Evolutionary conservation across 2,113 vertebrate species (phyloP).

Genomic region (crab-eating macaque (Macaca fascicularis)): DNA sequence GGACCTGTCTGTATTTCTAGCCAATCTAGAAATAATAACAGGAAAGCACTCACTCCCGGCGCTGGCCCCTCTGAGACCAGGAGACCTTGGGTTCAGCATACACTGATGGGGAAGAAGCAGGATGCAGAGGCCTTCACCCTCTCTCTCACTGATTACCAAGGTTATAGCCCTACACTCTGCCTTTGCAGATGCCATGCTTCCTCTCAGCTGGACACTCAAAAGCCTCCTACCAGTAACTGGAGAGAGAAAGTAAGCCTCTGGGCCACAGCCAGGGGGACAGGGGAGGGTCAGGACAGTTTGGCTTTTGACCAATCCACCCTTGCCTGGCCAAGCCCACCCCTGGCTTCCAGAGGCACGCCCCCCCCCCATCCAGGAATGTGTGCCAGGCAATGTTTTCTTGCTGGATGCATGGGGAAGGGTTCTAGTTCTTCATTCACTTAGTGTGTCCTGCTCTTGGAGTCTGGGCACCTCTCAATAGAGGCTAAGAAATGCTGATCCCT

Average conservation of each 20-base stretch:
- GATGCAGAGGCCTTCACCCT: not conserved
- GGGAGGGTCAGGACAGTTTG: accelerated
- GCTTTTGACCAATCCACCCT: not conserved
- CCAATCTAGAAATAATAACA: not conserved
- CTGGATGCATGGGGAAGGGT: not conserved
- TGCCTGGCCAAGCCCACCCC: no score
- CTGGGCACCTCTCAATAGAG: not conserved
- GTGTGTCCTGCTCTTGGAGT: not conserved
- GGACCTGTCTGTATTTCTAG: not conserved
- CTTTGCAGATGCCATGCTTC: not conserved
- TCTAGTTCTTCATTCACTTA: not conserved
- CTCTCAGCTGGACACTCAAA: not conserved
- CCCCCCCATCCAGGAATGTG: not conserved
- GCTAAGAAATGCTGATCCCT: not conserved
- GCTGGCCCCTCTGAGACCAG: not conserved
- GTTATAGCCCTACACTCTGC: not conserved
- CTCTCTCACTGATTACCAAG: no score
- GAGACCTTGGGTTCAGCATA: not conserved
- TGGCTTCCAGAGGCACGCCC: not conserved
- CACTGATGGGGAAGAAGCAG: no score
- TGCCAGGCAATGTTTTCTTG: not conserved
- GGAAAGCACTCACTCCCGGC: not conserved
- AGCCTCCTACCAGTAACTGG: not conserved
- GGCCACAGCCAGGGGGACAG: not conserved
- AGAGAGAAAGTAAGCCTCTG: not conserved